These are phyloP conservation scores for Himalopsyche tibetana DNA, from an alignment of 2,888 invertebrate species.

Conservation along the genomic window DNA sequence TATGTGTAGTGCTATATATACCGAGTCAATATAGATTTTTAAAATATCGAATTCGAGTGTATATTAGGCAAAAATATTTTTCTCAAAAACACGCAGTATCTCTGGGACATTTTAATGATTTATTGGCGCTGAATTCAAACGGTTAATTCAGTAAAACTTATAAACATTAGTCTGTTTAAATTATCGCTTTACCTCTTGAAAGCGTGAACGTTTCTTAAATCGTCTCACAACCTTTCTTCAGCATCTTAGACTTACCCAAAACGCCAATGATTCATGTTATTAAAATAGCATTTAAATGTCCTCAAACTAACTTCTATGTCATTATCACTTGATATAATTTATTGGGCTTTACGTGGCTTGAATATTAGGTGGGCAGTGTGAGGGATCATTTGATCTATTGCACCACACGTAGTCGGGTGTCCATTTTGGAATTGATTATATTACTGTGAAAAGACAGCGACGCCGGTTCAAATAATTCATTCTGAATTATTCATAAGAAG, in stretches of 20 bases:
- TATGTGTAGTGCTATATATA: too few relatives aligned
- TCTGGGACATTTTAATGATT: too few relatives aligned
- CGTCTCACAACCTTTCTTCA: not conserved
- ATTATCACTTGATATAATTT: slow-evolving; percentile 15
- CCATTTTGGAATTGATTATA: slow-evolving; percentile 16
- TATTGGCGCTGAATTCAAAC: too few relatives aligned
- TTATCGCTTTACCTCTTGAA: not conserved
- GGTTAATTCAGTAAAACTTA: too few relatives aligned
- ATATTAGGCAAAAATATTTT: too few relatives aligned
- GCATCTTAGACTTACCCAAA: not conserved
- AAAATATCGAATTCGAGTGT: too few relatives aligned
- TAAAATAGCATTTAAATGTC: not conserved
- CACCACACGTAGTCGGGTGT: slow-evolving; percentile 17
- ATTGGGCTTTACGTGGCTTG: not conserved
- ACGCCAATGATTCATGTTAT: not conserved
- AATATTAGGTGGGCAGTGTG: slow-evolving; percentile 7
- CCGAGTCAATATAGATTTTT: too few relatives aligned
- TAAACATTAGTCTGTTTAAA: not conserved
- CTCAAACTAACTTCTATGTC: not conserved
- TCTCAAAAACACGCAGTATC: too few relatives aligned
- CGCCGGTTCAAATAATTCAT: slow-evolving; percentile 13
- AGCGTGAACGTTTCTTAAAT: not conserved
- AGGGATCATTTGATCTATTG: slow-evolving; percentile 8
- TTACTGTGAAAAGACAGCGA: slow-evolving; percentile 18
- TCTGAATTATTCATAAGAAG: not conserved